A percentile compares a stretch with the other conserved stretches of the same genome.
Evolutionary conservation across 2,113 vertebrate genomes (phyloP).

Genomic region (Elephantulus edwardii): DNA sequence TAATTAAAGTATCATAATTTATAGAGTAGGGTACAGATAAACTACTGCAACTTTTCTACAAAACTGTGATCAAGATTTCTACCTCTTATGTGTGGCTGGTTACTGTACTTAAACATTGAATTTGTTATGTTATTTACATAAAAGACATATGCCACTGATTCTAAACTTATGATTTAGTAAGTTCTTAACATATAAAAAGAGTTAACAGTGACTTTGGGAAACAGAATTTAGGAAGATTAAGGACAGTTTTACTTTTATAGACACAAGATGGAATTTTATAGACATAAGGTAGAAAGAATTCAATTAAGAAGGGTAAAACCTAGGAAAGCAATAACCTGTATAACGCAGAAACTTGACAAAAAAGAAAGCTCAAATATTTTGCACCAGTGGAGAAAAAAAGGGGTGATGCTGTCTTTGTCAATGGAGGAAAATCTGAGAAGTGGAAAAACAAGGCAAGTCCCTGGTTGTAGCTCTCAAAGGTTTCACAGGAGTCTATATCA

Average conservation of each 20-base stretch:
- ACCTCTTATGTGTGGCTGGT: constrained; percentile 76
- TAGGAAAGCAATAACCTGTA: not conserved
- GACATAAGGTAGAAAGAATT: not conserved
- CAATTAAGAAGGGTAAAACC: constrained; percentile 4
- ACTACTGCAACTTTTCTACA: constrained; percentile 66
- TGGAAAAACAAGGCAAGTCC: not conserved
- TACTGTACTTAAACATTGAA: constrained; percentile 58
- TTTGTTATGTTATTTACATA: constrained; percentile 25
- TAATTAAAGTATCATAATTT: not conserved
- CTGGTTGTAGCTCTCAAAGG: not conserved
- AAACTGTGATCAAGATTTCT: constrained; percentile 80
- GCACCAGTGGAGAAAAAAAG: not conserved
- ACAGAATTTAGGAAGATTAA: constrained; percentile 51
- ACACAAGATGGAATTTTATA: constrained; percentile 70
- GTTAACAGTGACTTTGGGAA: constrained; percentile 41
- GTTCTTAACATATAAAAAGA: not conserved
- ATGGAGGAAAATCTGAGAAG: not conserved
- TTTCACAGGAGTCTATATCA: constrained; percentile 31
- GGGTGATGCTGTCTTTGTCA: not conserved
- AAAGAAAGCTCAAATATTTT: not conserved
- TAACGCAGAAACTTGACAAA: not conserved
- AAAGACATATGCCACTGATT: constrained; percentile 46
- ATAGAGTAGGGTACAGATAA: constrained; percentile 49
- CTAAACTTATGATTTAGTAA: constrained; percentile 40
- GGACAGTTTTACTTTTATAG: constrained; percentile 69